These are phyloP conservation scores for Falco punctatus DNA, from an alignment of 2,113 vertebrate genomes.

Conservation along the genomic window DNA sequence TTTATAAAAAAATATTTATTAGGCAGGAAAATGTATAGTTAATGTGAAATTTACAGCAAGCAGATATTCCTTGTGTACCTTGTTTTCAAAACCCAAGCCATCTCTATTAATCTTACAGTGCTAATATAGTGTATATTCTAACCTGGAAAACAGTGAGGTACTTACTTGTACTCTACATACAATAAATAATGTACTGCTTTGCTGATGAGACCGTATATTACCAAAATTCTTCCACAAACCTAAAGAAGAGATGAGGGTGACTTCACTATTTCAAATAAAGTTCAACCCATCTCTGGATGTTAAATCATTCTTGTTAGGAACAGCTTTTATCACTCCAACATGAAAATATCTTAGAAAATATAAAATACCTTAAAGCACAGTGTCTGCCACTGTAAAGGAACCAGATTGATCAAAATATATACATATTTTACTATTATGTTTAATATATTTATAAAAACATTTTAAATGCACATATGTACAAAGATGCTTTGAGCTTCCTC, in stretches of 20 bases:
- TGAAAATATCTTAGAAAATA: neutral
- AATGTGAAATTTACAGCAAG: neutral
- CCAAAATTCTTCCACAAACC: neutral
- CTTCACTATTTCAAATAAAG: neutral
- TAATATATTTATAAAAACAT: neutral
- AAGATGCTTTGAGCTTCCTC: neutral
- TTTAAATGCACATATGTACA: neutral
- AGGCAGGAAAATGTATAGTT: neutral
- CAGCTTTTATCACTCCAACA: neutral
- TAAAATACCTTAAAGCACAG: neutral
- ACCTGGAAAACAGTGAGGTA: neutral
- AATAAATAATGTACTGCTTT: neutral
- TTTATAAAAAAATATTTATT: neutral
- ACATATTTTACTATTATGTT: neutral
- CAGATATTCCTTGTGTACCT: neutral
- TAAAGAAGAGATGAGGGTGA: neutral
- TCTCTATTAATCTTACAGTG: neutral
- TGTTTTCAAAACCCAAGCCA: neutral
- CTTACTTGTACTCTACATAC: neutral
- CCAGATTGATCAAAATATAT: neutral
- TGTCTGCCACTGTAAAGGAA: neutral
- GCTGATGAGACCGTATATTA: neutral
- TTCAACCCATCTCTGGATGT: neutral
- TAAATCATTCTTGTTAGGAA: neutral
- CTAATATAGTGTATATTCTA: neutral